A percentile compares a stretch with the other conserved stretches of the same genome.
These are phyloP conservation scores for Otus sunia DNA, from an alignment of 2,113 vertebrate genomes.

Conservation along the genomic window DNA sequence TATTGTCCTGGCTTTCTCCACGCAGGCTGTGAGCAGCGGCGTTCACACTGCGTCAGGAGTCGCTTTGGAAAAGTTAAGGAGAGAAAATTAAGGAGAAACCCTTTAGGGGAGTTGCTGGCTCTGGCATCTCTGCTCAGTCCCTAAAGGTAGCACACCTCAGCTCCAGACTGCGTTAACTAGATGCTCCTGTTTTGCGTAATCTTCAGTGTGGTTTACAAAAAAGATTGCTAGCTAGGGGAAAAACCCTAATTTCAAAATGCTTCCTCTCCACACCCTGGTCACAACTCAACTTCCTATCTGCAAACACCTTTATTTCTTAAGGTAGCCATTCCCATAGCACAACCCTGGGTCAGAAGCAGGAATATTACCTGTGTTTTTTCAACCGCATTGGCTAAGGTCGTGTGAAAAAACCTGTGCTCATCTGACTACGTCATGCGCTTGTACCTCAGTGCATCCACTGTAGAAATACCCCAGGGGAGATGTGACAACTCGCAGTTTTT, in stretches of 20 bases:
- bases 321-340: accelerated
- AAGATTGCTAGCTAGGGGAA: neutral
- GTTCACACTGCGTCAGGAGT: neutral
- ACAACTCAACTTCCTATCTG: neutral
- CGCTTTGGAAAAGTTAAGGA: neutral
- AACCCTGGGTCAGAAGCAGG: neutral
- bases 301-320: neutral
- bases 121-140: neutral
- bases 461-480: neutral
- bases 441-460: accelerated
- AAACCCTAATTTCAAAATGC: neutral
- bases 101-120: neutral
- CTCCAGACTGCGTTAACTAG: too few species aligned
- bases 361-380: neutral
- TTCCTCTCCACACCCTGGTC: neutral
- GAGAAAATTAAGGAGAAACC: neutral
- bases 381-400: accelerated
- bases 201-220: neutral
- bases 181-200: too few species aligned
- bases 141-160: neutral
- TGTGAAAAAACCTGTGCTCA: neutral
- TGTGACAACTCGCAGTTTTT: neutral
- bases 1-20: neutral
- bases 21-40: accelerated
- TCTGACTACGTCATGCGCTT: accelerated